Percentiles rank a stretch among this genome's conserved stretches.
Conservation (phyloP, 2,113 vertebrate species). For the Tauraco erythrolophus region DNA sequence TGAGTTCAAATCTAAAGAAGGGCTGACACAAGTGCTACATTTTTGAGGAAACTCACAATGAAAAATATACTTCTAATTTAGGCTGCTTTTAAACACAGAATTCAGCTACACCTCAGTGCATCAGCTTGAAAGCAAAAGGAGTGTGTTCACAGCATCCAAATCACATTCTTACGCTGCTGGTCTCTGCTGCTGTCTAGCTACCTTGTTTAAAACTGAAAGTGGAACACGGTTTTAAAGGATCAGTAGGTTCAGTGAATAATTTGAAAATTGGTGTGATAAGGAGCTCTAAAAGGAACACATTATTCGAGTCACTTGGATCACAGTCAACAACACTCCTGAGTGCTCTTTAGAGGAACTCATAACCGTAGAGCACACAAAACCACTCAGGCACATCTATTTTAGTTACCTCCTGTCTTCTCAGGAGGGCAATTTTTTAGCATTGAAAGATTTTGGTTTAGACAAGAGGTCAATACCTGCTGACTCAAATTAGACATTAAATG, state of each 20-base stretch:
- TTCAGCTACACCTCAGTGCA: background rate
- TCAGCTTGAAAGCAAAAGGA: background rate
- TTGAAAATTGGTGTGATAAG: background rate
- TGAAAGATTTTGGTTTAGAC: background rate
- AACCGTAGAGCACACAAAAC: background rate
- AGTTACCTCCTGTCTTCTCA: background rate
- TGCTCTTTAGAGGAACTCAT: background rate
- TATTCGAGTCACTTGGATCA: background rate
- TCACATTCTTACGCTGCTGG: background rate
- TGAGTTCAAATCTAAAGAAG: background rate
- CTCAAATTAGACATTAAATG: background rate
- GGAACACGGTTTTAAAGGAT: background rate
- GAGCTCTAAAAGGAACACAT: background rate
- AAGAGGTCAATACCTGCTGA: background rate
- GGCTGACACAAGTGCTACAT: background rate
- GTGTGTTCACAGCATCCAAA: background rate
- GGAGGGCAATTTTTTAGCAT: background rate
- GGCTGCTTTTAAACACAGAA: background rate
- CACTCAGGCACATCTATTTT: background rate
- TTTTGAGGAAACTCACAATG: background rate
- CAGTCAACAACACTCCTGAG: background rate
- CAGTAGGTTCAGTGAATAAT: background rate
- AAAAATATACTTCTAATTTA: background rate
- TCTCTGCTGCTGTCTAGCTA: background rate
- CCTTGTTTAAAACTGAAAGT: background rate